Evolutionary conservation across 2,888 invertebrate genomes (phyloP).

Genomic region (Andrena bucephala): DNA sequence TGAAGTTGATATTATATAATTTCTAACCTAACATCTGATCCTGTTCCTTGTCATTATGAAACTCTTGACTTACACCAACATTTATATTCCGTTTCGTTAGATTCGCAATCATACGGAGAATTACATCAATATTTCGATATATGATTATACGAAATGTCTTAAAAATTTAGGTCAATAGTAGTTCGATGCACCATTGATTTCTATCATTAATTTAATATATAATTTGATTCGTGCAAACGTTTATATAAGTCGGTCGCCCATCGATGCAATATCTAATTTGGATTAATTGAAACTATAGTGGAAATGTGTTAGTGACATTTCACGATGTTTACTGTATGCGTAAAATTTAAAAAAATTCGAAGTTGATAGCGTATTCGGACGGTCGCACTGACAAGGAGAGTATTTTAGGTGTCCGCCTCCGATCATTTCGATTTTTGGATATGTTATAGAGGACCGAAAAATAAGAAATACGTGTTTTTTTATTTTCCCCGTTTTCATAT

Average conservation of each 20-base stretch:
- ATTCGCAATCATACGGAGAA: neutral
- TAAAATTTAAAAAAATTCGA: neutral
- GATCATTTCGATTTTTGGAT: too few species aligned
- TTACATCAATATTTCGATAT: neutral
- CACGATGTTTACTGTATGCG: too few species aligned
- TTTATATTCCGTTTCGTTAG: neutral
- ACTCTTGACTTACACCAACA: neutral
- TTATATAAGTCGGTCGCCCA: conserved; percentile 15
- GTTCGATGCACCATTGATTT: neutral
- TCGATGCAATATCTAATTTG: neutral
- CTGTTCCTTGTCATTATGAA: neutral
- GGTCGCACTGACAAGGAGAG: too few species aligned
- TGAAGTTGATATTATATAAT: conserved; percentile 71
- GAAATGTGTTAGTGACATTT: neutral
- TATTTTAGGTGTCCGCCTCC: too few species aligned
- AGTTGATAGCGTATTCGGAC: neutral
- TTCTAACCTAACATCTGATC: conserved; percentile 70
- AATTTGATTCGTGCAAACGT: neutral
- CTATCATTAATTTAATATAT: conserved; percentile 8
- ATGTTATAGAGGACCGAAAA: too few species aligned
- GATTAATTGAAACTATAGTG: neutral
- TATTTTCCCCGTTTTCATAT: too few species aligned
- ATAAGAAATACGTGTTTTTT: too few species aligned
- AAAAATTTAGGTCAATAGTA: neutral
- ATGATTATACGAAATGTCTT: neutral